phyloP scores from a whole-genome alignment of 2,888 invertebrate species.

The Yponomeuta malinellus region DNA sequence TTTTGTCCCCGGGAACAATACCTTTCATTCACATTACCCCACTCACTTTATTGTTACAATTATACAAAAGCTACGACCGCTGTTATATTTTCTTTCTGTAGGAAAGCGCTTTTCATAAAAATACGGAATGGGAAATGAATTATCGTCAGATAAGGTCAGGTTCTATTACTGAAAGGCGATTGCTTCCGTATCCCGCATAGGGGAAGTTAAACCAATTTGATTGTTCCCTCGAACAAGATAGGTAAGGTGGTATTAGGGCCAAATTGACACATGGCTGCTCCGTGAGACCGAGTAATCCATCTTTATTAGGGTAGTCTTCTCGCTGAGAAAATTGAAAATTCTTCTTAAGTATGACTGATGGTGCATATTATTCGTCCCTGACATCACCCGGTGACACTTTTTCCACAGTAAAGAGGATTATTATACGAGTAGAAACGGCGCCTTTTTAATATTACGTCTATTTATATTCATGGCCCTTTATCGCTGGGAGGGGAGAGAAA shows the following conservation, averaged over 20 bases:
- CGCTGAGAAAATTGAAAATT: slow-evolving; percentile 69
- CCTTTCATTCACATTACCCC: neutral
- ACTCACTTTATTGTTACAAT: neutral
- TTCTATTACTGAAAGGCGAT: neutral
- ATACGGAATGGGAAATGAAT: neutral
- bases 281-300: slow-evolving; percentile 52
- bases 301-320: slow-evolving; percentile 63
- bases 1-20: slow-evolving; percentile 14
- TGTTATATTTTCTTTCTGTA: neutral
- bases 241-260: slow-evolving; percentile 19
- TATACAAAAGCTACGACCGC: neutral
- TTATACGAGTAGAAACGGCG: slow-evolving; percentile 44
- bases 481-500: slow-evolving; percentile 41
- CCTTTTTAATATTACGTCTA: slow-evolving; percentile 67
- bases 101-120: neutral
- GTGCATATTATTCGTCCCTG: slow-evolving; percentile 63
- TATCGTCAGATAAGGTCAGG: neutral
- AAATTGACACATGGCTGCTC: slow-evolving; percentile 47
- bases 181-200: neutral
- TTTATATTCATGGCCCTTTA: slow-evolving; percentile 69
- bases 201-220: slow-evolving; percentile 13
- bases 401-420: slow-evolving; percentile 66
- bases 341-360: slow-evolving; percentile 73
- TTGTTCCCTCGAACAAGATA: slow-evolving; percentile 13
- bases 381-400: slow-evolving; percentile 42